Base-by-base conservation (phyloP, 1,140 invertebrate genomes). In the Linepithema humile region DNA sequence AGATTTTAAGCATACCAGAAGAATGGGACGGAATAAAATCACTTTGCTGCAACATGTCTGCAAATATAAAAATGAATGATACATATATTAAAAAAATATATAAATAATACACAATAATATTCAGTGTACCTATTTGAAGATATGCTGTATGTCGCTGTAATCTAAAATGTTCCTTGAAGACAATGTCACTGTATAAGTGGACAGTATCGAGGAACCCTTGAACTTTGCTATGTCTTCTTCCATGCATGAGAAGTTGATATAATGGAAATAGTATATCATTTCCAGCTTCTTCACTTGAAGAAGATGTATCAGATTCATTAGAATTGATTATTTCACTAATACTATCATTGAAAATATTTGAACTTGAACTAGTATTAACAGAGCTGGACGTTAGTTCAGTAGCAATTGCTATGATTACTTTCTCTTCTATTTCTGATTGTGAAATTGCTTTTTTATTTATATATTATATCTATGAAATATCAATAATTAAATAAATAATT, bases 1-100 rank as follows among this genome's bases (percentile, higher is more conserved):
- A 64, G 35, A 88, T 86, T 60, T 59, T 59, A 45, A 29, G 50
- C 29, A 67, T 57, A n/a, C n/a, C 82, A 48, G 32, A 84, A 84
- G 40, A 38, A 20, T 48, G 40, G 26, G n/a, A n/a, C n/a, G n/a
- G n/a, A n/a, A n/a, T n/a, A n/a, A n/a, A n/a, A n/a, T n/a, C n/a
- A n/a, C n/a, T n/a, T n/a, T n/a, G n/a, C n/a, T n/a, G n/a, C n/a
- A n/a, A n/a, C n/a, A n/a, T n/a, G n/a, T n/a, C n/a, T 59, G 45
- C 45, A 48, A 48, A 48, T 48, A 48, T 48, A 48, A 48, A 48
- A 12, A 48, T 17, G 45, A 48, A 48, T 48, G 45, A 48, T 12
- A 48, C 45, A 48, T 48, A 17, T 3, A 48, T 48, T 48, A 7
- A 10, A 48, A 48, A 48, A 48, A 12, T n/a, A 48, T 48, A 17